A percentile compares a stretch with the other conserved stretches of the same genome.
Evolutionary conservation across 1,140 invertebrate genomes (phyloP).

Genomic region (Matsumurasca onukii): DNA sequence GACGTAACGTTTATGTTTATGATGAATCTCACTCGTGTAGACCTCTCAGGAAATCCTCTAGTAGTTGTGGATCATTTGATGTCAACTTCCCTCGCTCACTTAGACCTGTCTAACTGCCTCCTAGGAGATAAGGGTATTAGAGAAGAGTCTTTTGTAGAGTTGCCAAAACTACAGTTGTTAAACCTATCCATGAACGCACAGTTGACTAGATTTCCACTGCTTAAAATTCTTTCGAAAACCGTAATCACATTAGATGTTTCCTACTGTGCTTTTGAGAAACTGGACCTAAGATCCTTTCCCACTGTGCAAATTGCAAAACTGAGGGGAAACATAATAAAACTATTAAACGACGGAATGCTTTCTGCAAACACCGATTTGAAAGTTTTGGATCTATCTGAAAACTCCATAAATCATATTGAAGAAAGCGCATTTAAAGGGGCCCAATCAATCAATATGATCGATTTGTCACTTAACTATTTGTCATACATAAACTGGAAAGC

Average conservation of each 20-base stretch:
- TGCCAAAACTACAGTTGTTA: constrained; percentile 13
- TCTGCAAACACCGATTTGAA: constrained; percentile 8
- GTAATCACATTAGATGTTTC: constrained; percentile 13
- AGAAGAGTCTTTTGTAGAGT: not conserved
- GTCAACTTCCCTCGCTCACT: constrained; percentile 5
- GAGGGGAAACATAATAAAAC: constrained; percentile 26
- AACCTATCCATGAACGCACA: constrained; percentile 15
- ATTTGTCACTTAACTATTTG: constrained; percentile 21
- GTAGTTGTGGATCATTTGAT: not conserved
- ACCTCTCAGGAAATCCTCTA: constrained; percentile 11
- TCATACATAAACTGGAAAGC: constrained; percentile 12
- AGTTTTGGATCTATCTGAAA: constrained; percentile 26
- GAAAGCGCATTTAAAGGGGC: constrained; percentile 12
- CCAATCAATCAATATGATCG: not conserved
- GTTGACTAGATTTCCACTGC: constrained; percentile 10
- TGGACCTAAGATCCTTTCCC: constrained; percentile 19
- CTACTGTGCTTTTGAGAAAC: constrained; percentile 18
- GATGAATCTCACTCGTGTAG: constrained; percentile 1
- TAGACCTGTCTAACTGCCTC: constrained; percentile 16
- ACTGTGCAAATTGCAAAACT: constrained; percentile 13
- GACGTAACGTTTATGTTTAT: not conserved
- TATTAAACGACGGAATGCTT: constrained; percentile 6
- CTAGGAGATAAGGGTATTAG: not conserved
- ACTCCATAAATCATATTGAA: constrained; percentile 22
- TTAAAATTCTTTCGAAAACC: not conserved